A percentile compares a stretch with the other conserved stretches of the same genome.
Conservation (phyloP, 2,888 invertebrate species). For the Cabera pusaria region DNA sequence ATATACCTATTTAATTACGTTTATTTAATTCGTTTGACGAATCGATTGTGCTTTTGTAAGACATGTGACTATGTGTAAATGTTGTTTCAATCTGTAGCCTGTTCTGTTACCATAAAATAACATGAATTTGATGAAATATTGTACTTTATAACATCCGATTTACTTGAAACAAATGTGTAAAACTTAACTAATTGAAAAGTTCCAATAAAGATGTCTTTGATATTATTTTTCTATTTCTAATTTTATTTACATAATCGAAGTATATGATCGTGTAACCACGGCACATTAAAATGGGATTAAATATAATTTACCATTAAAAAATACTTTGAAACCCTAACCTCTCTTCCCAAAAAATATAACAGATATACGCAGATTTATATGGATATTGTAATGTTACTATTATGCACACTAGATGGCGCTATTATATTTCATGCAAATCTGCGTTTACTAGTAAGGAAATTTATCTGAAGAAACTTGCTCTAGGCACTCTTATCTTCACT, state of each 20-base stretch:
- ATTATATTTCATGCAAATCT: too few species aligned
- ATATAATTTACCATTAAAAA: too few species aligned
- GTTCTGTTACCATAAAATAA: constrained; percentile 27
- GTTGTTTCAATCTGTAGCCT: constrained; percentile 34
- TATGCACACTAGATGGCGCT: too few species aligned
- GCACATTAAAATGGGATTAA: constrained; percentile 79
- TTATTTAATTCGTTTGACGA: constrained; percentile 36
- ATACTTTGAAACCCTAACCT: too few species aligned
- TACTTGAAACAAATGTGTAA: constrained; percentile 16
- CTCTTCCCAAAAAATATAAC: too few species aligned
- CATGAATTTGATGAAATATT: constrained; percentile 22
- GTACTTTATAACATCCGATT: constrained; percentile 23
- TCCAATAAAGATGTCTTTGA: constrained; percentile 78
- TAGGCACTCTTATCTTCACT: too few species aligned
- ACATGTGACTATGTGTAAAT: constrained; percentile 38
- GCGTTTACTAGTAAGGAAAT: too few species aligned
- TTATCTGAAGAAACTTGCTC: too few species aligned
- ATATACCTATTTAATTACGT: constrained; percentile 46
- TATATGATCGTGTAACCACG: constrained; percentile 75
- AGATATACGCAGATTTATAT: too few species aligned
- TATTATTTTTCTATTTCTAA: constrained; percentile 84
- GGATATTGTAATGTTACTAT: too few species aligned
- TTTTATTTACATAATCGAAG: constrained; percentile 77
- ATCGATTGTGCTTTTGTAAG: constrained; percentile 55
- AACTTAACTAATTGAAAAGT: constrained; percentile 65